Evolutionary conservation across 2,113 vertebrate species (phyloP), one percentile per base, ranked within the genome.

Genomic region (Solenodon paradoxus): DNA sequence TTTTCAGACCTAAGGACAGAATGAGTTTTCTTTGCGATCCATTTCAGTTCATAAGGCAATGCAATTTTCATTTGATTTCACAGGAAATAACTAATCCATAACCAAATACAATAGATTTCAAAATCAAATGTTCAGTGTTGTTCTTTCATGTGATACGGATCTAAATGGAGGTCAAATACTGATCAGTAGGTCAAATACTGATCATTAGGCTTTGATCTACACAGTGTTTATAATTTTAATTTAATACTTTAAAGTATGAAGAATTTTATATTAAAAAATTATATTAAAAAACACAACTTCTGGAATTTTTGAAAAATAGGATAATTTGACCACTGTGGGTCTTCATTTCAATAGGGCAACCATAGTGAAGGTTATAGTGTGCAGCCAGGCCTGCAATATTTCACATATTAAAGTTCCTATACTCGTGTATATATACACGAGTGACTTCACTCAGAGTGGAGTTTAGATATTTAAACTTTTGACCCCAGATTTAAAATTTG

Each of bases 11-110:
- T 83, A 98, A 98, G 95, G 98, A 99, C 97, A 98, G 98, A 85
- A 95, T 98, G 96, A 98, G 98, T 49, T 97, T 99, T 88, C 98
- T 99, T 96, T 98, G 99, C 82, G 98, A 98, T 20, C 98, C 96
- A 12, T 98, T 99, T 98, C 98, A 99, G 57, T 84, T 99, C 68
- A 98, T 98, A 95, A 98, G 98, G 98, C 98, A 98, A 97, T 97
- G 5, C 12, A 87, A 69, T 40, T 40, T 94, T 75, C 47, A 71
- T 71, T 22, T 84, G 38, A 84, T 40, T 84, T 84, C 63, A 80
- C 3, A 80, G 80, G 47, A 79, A 90, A 66, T 75, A 74, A 51
- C n/a, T 69, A 51, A 92, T 40, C 26, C 19, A 1, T 87, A 75
- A 92, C 9, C 17, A 84, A 22, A 38, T 80, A 83, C 53, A 11